Evolutionary conservation across 2,113 vertebrate genomes (phyloP), one percentile per base, ranked within the genome.

Genomic region (Seriola rivoliana): DNA sequence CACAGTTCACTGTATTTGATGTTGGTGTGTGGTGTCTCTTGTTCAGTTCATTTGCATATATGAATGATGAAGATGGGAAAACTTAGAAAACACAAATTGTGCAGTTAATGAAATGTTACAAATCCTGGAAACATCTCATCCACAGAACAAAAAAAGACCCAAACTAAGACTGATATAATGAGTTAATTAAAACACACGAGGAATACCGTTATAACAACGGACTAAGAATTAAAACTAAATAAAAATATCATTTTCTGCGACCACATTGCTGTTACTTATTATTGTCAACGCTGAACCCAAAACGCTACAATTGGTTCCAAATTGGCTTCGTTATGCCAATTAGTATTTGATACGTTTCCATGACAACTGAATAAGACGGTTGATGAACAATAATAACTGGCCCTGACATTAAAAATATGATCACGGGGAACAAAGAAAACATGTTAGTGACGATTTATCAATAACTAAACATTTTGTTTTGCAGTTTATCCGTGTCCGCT

Each of bases 401-500:
- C 34, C 8, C 11, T 36, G 54, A 68, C 4, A 17, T 68, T n/a
- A 52, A 19, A 25, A 65, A 29, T 17, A 50, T 12, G 38, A 23
- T 23, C 7, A n/a, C 5, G 1, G 19, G 46, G 5, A 55, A 25
- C 21, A 40, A 46, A 17, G 34, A 29, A 58, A 23, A 1, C 2
- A 12, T 21, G 17, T 42, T n/a, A 7, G 16, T 32, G 10, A 12
- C 25, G 21, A 12, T 44, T n/a, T 44, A 19, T 42, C 8, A 38
- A 66, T 42, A 4, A 23, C 4, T 60, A 4, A 32, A 21, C 1
- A 0, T 81, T 38, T 89, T 95, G 88, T 93, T 76, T 91, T 91
- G 12, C 91, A 99, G 98, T 99, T 92, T 99, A 99, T 84, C 98
- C 98, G 0, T 99, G 98, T 85, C 98, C 98, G 0, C 96, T 99